Evolutionary conservation across 2,797 vertebrate genomes (phyloP).

Genomic region (Serranus cabrilla): DNA sequence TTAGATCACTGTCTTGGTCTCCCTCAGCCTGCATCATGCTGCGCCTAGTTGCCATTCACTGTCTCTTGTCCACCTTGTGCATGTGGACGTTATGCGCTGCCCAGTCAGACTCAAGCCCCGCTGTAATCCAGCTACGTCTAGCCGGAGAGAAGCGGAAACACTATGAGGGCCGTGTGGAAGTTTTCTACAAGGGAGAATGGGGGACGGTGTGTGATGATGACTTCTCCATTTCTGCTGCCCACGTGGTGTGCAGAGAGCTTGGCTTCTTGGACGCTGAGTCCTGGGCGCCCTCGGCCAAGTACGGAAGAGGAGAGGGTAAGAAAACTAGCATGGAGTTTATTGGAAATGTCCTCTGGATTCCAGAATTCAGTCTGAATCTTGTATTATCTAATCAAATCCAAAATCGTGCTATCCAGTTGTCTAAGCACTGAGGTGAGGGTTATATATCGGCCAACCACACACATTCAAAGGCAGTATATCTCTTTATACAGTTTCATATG

Average conservation of each 20-base stretch:
- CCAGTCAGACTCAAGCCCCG: constrained; percentile 62
- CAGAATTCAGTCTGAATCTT: not conserved
- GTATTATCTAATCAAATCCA: constrained; percentile 18
- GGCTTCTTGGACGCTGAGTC: constrained; percentile 90
- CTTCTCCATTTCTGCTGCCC: constrained; percentile 92
- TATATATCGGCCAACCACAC: constrained; percentile 7
- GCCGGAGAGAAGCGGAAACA: constrained; percentile 92
- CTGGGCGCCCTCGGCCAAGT: constrained; percentile 92
- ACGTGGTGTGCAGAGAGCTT: constrained; percentile 92
- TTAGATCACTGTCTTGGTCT: constrained; percentile 42
- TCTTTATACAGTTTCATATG: constrained; percentile 32
- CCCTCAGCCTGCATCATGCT: constrained; percentile 64
- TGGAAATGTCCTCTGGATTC: constrained; percentile 2
- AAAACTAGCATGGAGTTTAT: constrained; percentile 2
- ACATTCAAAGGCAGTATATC: constrained; percentile 23
- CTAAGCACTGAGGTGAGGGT: constrained; percentile 1
- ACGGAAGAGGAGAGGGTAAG: constrained; percentile 94
- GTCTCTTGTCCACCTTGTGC: constrained; percentile 54
- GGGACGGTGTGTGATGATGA: constrained; percentile 97
- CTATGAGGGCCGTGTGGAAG: constrained; percentile 93
- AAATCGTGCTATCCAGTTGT: not conserved
- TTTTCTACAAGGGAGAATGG: constrained; percentile 92
- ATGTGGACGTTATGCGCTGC: constrained; percentile 60
- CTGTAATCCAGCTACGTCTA: constrained; percentile 90
- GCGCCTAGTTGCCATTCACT: constrained; percentile 34